Evolutionary conservation across 2,797 vertebrate species (phyloP).

Genomic region (Fundulus diaphanus): DNA sequence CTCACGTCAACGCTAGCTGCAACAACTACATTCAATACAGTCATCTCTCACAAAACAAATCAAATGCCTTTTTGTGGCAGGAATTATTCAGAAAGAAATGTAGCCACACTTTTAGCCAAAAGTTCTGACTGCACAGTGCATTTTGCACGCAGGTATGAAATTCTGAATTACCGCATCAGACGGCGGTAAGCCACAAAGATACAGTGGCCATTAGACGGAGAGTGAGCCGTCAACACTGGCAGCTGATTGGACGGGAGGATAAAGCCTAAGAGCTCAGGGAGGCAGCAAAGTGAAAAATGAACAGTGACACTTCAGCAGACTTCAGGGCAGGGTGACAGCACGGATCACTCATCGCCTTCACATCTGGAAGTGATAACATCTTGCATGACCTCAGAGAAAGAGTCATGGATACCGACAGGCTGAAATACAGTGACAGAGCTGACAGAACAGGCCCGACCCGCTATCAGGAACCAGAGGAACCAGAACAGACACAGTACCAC

Average conservation of each 20-base stretch:
- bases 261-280: constrained; percentile 24
- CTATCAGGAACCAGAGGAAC: constrained; percentile 30
- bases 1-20: background rate
- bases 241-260: constrained; percentile 40
- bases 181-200: constrained; percentile 19
- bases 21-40: background rate
- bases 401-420: constrained; percentile 57
- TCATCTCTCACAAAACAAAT: background rate
- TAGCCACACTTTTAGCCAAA: constrained; percentile 10
- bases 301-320: constrained; percentile 13
- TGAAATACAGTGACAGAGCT: constrained; percentile 22
- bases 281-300: constrained; percentile 40
- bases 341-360: constrained; percentile 47
- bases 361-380: constrained; percentile 79
- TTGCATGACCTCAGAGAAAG: constrained; percentile 71
- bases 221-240: constrained; percentile 42
- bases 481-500: constrained; percentile 44
- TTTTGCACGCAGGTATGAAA: background rate
- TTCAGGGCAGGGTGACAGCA: constrained; percentile 45
- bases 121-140: constrained; percentile 33
- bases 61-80: background rate
- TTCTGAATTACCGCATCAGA: background rate
- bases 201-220: constrained; percentile 28
- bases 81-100: constrained; percentile 20
- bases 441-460: constrained; percentile 26